Percentiles rank a stretch among this genome's conserved stretches.
Conservation (phyloP, 2,888 invertebrate genomes). For the Lycophotia porphyrea region DNA sequence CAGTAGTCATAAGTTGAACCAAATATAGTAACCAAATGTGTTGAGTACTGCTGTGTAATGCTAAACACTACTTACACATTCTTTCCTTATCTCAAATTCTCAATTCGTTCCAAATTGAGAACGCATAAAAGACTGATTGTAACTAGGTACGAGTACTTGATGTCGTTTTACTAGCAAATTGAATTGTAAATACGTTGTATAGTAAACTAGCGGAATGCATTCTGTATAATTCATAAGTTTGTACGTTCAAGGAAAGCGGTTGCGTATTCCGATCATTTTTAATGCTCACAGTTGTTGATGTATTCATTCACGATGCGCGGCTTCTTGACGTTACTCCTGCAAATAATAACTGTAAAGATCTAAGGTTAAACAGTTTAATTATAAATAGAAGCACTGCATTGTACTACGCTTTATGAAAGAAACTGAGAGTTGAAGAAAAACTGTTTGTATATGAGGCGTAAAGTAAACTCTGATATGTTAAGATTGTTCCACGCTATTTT, state of each 20-base stretch:
- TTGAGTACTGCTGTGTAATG: not conserved
- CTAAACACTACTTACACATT: constrained; percentile 33
- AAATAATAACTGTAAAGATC: constrained; percentile 57
- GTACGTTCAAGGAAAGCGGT: constrained; percentile 70
- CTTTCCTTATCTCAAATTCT: constrained; percentile 46
- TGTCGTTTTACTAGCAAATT: constrained; percentile 42
- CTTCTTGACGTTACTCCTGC: constrained; percentile 73
- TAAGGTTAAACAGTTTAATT: constrained; percentile 58
- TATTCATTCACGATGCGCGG: constrained; percentile 73
- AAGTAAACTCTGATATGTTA: constrained; percentile 13
- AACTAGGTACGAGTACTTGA: constrained; percentile 4
- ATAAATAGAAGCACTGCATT: constrained; percentile 24
- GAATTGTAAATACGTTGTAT: constrained; percentile 51
- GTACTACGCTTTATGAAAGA: constrained; percentile 3
- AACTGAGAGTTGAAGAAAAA: constrained; percentile 21
- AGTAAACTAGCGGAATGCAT: constrained; percentile 58
- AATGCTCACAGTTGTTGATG: constrained; percentile 71
- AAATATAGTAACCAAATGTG: constrained; percentile 13
- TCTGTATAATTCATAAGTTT: constrained; percentile 61
- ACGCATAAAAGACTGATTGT: constrained; percentile 29
- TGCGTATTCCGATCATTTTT: constrained; percentile 75
- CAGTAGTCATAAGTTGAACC: not conserved
- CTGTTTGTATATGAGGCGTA: constrained; percentile 14
- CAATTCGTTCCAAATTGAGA: constrained; percentile 42
- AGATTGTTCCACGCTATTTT: not conserved